A percentile compares a stretch with the other conserved stretches of the same genome.
phyloP scores from a whole-genome alignment of 2,113 vertebrate genomes.

The Strigops habroptila region DNA sequence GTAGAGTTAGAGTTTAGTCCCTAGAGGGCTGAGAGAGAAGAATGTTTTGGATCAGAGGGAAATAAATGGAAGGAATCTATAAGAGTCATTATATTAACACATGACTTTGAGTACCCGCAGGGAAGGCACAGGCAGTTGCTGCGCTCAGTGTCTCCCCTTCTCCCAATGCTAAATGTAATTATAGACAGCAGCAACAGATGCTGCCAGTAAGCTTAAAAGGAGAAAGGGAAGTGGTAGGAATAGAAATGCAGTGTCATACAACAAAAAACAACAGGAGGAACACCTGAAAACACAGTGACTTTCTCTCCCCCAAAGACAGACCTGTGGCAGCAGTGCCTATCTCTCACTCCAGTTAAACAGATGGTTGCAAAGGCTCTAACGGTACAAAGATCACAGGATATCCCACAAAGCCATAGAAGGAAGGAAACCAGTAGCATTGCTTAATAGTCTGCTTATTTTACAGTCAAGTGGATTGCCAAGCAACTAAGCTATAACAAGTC shows the following conservation, averaged over 20 bases:
- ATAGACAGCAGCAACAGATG: not conserved
- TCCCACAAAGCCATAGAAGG: conserved; percentile 51
- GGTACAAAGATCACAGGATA: not conserved
- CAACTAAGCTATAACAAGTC: conserved; percentile 48
- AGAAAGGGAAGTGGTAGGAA: not conserved
- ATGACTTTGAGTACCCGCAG: not conserved
- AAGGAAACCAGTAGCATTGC: conserved; percentile 63
- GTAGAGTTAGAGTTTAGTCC: not conserved
- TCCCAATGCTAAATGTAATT: not conserved
- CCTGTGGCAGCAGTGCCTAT: rapidly evolving
- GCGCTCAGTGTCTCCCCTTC: not conserved
- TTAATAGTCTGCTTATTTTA: conserved; percentile 58
- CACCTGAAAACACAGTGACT: not conserved
- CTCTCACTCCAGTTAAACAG: not conserved
- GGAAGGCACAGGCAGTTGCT: not conserved
- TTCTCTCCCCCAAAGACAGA: not conserved
- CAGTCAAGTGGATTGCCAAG: conserved; percentile 55
- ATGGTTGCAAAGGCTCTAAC: not conserved
- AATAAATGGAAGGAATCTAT: not conserved
- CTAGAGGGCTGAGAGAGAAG: not conserved
- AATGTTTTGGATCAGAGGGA: not conserved
- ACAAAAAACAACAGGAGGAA: not conserved
- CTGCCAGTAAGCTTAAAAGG: conserved; percentile 16
- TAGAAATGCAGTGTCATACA: not conserved
- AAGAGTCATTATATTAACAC: not conserved